Evolutionary conservation across 2,797 vertebrate genomes (phyloP).

Genomic region (Pseudochirops cupreus): DNA sequence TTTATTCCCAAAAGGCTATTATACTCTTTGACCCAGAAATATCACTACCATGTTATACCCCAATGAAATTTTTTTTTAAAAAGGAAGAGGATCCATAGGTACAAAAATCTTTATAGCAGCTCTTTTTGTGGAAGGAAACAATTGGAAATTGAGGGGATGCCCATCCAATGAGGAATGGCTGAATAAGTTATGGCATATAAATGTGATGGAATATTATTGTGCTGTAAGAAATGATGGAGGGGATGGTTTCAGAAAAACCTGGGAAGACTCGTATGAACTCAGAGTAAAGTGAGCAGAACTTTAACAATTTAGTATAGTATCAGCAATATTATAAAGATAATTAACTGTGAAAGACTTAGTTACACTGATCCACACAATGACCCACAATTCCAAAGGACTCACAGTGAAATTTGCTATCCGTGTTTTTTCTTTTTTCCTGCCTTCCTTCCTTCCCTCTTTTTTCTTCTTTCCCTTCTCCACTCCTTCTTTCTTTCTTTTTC

Average conservation of each 20-base stretch:
- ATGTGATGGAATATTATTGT: background rate
- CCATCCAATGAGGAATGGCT: background rate
- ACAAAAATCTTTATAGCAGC: background rate
- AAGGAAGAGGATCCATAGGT: background rate
- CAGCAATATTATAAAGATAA: background rate
- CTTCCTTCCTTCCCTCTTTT: background rate
- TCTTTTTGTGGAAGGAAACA: background rate
- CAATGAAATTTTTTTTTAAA: background rate
- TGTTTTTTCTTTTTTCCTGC: background rate
- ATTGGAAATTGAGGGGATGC: background rate
- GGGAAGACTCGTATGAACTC: background rate
- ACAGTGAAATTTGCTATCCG: background rate
- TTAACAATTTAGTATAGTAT: background rate
- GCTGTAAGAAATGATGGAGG: background rate
- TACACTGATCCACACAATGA: background rate
- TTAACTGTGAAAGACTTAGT: background rate
- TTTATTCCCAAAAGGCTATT: background rate
- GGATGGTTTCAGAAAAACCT: background rate
- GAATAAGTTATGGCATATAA: background rate
- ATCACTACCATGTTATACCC: background rate
- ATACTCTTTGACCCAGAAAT: background rate
- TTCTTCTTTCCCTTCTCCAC: background rate
- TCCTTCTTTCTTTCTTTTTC: background rate
- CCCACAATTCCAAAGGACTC: background rate
- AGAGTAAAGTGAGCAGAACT: background rate